A percentile compares a stretch with the other conserved stretches of the same genome.
phyloP scores from a whole-genome alignment of 2,888 invertebrate genomes.

The Steinernema carpocapsae region DNA sequence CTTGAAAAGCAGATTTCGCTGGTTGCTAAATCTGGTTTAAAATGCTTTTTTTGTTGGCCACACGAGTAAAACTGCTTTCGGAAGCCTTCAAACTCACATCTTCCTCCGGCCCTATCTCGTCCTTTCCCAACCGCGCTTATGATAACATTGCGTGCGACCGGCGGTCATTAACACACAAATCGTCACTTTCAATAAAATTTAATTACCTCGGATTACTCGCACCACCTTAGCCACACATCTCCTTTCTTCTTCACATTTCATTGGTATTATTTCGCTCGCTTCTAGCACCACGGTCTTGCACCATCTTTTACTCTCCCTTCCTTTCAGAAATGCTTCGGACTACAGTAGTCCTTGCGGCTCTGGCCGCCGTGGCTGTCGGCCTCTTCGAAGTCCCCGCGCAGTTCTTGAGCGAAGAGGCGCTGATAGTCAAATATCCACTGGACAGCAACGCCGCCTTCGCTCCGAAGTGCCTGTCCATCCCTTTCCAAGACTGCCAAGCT shows the following conservation, averaged over 20 bases:
- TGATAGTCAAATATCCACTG: not conserved
- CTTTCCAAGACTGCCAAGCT: not conserved
- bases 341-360: not conserved
- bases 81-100: no score
- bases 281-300: not conserved
- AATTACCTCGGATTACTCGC: not conserved
- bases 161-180: not conserved
- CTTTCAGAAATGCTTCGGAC: slow-evolving; percentile 19
- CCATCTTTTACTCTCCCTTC: not conserved
- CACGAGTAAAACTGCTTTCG: no score
- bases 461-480: not conserved
- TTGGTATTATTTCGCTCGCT: not conserved
- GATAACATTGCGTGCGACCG: no score
- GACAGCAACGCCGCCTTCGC: not conserved
- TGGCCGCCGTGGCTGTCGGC: not conserved
- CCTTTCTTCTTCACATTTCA: not conserved
- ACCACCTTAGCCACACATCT: not conserved
- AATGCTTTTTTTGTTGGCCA: no score
- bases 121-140: no score
- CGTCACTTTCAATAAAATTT: slow-evolving; percentile 17
- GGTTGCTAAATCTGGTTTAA: no score
- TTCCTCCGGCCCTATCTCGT: no score
- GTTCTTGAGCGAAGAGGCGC: not conserved
- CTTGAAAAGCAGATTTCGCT: no score
- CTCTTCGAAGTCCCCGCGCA: not conserved